A percentile compares a stretch with the other conserved stretches of the same genome.
These are phyloP conservation scores for Nezara viridula DNA, from an alignment of 2,888 invertebrate genomes.

Conservation along the genomic window DNA sequence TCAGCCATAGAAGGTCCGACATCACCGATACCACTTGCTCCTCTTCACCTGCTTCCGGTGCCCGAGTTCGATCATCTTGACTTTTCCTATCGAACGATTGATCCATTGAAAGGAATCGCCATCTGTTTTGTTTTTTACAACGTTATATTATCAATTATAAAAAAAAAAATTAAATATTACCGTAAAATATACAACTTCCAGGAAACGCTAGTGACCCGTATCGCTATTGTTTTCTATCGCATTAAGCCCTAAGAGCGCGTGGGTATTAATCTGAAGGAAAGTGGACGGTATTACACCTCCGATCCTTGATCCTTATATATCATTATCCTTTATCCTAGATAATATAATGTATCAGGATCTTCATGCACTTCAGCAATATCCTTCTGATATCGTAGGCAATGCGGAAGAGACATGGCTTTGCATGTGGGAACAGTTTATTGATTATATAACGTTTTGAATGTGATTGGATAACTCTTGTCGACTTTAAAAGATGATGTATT, in stretches of 20 bases:
- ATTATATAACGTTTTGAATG: background rate
- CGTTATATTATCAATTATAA: background rate
- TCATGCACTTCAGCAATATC: background rate
- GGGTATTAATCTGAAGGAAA: background rate
- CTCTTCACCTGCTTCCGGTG: slow-evolving; percentile 30
- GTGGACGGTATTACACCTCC: background rate
- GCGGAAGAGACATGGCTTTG: background rate
- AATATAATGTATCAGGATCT: background rate
- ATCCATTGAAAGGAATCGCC: background rate
- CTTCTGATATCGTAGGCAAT: background rate
- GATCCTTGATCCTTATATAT: background rate
- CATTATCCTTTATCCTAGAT: slow-evolving; percentile 10
- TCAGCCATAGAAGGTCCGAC: background rate
- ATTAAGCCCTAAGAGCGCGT: background rate
- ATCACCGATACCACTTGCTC: background rate
- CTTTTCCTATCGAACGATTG: background rate
- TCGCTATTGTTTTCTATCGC: background rate
- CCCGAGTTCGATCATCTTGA: background rate
- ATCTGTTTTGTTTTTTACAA: background rate
- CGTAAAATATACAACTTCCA: background rate
- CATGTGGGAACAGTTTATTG: background rate
- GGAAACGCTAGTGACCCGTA: background rate
- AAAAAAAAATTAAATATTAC: background rate
- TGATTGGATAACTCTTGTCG: background rate
- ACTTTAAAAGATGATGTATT: background rate